phyloP scores from a whole-genome alignment of 37 sponge, comb jelly and placozoan species.

The Ephydatia muelleri region DNA sequence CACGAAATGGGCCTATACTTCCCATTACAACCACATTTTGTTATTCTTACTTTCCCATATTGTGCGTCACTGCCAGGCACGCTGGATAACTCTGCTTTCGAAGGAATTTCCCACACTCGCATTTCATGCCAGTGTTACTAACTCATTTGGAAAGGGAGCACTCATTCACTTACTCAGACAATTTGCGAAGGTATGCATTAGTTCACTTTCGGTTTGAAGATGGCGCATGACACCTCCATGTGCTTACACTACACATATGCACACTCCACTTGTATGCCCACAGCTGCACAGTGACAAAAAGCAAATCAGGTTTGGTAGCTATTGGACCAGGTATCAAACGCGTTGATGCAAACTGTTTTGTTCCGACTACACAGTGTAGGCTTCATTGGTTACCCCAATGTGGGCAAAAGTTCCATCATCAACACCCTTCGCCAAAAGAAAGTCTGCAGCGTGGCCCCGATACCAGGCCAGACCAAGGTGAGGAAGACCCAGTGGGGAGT shows the following conservation, averaged over 20 bases:
- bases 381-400: slow-evolving; percentile 99
- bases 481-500: neutral
- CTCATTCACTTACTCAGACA: slow-evolving; percentile 95
- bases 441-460: slow-evolving; percentile 97
- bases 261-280: neutral
- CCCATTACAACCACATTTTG: neutral
- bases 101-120: slow-evolving; percentile 94
- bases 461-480: slow-evolving; percentile 98
- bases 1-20: too few species aligned
- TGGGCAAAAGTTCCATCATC: slow-evolving; percentile 98
- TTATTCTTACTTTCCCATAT: neutral
- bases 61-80: slow-evolving; percentile 53
- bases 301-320: slow-evolving; percentile 78
- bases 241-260: neutral
- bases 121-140: slow-evolving; percentile 95
- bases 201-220: neutral
- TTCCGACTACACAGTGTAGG: slow-evolving; percentile 79
- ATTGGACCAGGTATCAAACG: neutral
- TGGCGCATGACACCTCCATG: neutral
- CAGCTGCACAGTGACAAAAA: slow-evolving; percentile 95
- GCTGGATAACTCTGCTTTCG: slow-evolving; percentile 88
- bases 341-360: neutral
- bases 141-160: slow-evolving; percentile 98
- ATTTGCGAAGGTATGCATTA: slow-evolving; percentile 79
- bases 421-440: slow-evolving; percentile 93